Percentiles rank a stretch among this genome's conserved stretches.
Conservation (phyloP, 1,140 invertebrate species). For the Chionoecetes opilio region DNA sequence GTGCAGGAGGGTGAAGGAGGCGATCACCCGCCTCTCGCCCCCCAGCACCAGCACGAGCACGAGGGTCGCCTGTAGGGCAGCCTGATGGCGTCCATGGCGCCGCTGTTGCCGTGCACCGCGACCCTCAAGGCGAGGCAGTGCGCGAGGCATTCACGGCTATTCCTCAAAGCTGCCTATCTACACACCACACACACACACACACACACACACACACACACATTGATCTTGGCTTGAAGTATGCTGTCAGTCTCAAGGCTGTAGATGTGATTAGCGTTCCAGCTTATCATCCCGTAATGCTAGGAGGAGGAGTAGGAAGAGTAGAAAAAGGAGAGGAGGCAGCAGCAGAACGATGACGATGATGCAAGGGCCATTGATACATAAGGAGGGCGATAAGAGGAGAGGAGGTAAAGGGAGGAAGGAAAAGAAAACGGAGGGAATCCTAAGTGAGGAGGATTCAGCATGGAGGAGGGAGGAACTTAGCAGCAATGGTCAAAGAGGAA, state of each 20-base stretch:
- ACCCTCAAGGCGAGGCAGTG: too few relatives aligned
- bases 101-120: too few relatives aligned
- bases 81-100: too few relatives aligned
- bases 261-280: neutral
- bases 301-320: neutral
- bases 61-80: too few relatives aligned
- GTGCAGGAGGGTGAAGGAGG: too few relatives aligned
- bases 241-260: neutral
- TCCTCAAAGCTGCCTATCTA: neutral
- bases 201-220: neutral
- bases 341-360: too few relatives aligned
- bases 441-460: neutral
- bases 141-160: neutral
- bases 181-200: slow-evolving; percentile 23
- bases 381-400: neutral
- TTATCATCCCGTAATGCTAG: neutral
- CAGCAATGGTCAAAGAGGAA: neutral
- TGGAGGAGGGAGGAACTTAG: neutral
- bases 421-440: neutral
- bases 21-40: neutral
- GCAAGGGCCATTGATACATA: too few relatives aligned
- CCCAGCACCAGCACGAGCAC: too few relatives aligned
- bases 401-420: neutral
- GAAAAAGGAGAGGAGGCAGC: neutral
- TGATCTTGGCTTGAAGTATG: neutral